Conservation (phyloP, 2,797 vertebrate species). For the Bryconaethiops microstoma region DNA sequence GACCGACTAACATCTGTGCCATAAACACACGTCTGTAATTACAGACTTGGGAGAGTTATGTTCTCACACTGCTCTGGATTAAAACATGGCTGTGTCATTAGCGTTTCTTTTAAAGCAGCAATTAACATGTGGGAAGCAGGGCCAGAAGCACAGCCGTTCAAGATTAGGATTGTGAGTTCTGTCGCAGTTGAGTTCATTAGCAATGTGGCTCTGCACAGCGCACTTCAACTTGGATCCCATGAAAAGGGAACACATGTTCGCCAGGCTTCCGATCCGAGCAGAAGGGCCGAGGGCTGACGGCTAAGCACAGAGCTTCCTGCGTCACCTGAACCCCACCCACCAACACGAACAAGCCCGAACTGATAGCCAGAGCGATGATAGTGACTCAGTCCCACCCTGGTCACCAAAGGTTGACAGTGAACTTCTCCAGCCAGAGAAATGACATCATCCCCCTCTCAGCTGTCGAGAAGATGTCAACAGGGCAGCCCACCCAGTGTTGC, state of each 20-base stretch:
- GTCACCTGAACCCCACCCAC: conserved; percentile 52
- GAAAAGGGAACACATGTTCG: conserved; percentile 58
- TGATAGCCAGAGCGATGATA: conserved; percentile 60
- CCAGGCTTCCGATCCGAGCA: conserved; percentile 63
- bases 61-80: conserved; percentile 68
- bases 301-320: conserved; percentile 56
- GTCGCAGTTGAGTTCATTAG: conserved; percentile 57
- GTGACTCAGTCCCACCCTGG: conserved; percentile 66
- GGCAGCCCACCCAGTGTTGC: conserved; percentile 57
- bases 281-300: conserved; percentile 50
- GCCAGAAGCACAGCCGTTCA: conserved; percentile 52
- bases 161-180: conserved; percentile 58
- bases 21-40: conserved; percentile 73
- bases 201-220: conserved; percentile 40
- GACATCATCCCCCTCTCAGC: conserved; percentile 73
- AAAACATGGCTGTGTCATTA: conserved; percentile 61
- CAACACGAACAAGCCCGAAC: conserved; percentile 39
- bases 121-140: conserved; percentile 69
- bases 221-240: conserved; percentile 56
- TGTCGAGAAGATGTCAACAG: conserved; percentile 63
- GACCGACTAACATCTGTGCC: conserved; percentile 68
- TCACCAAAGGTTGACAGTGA: conserved; percentile 62
- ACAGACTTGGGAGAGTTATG: conserved; percentile 65
- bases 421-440: conserved; percentile 67
- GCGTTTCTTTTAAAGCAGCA: conserved; percentile 55